Evolutionary conservation across 2,113 vertebrate genomes (phyloP), one percentile per base, ranked within the genome.

Genomic region (Pomatostomus ruficeps): DNA sequence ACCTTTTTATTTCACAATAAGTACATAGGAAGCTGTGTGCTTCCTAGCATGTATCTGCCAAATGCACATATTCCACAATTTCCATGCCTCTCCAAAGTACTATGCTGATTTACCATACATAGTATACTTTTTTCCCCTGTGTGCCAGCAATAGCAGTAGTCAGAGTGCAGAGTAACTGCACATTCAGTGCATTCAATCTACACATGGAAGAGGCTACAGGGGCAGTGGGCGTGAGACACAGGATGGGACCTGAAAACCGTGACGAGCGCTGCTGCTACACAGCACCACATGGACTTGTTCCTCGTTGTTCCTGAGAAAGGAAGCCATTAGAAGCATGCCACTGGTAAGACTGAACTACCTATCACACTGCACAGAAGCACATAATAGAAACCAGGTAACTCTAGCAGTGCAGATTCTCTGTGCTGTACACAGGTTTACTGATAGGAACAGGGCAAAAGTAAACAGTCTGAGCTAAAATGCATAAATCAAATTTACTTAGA

Each of bases 201-300:
- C 31, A 62, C n/a, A 6, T 0, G 6, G 40, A 59, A 31, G 51
- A 68, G 16, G 45, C 11, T 79, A 52, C 0, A 2, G 42, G 17
- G 13, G n/a, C 2, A 1, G 33, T 7, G 7, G 11, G 25, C 23
- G 7, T 5, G 4, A 26, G 33, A 68, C 28, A n/a, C 2, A 7
- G 36, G 36, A 77, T 2, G 6, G n/a, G 46, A 85, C 42, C 29
- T 15, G 9, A 49, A 63, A 63, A 43, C 4, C 13, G 20, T 62
- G 23, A 38, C 0, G 2, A n/a, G 7, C 13, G 35, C 49, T 86
- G 43, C 62, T 77, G 73, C 51, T 52, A 36, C 17, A 40, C 22
- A 65, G 55, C 46, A 43, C 25, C n/a, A 52, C n/a, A 52, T 5
- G 63, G 31, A 45, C 19, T 35, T 8, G 1, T 11, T 73, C 36